Conservation (phyloP, 2,888 invertebrate genomes). For the Tyria jacobaeae region DNA sequence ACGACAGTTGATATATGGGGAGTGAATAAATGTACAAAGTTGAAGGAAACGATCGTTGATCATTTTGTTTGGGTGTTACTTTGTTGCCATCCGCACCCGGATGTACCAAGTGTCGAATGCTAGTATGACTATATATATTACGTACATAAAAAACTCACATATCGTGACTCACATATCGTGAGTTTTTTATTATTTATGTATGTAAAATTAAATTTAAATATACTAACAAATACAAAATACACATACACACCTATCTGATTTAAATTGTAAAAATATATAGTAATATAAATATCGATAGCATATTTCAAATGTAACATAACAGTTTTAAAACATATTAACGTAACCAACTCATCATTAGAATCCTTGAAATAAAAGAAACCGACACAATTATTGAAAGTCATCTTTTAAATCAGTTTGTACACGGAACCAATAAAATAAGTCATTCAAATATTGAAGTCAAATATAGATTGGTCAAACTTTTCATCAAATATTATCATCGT, state of each 20-base stretch:
- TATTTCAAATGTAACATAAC: background rate
- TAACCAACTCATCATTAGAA: background rate
- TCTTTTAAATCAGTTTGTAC: slow-evolving; percentile 20
- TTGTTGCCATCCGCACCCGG: slow-evolving; percentile 38
- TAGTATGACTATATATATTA: background rate
- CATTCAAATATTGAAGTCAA: slow-evolving; percentile 62
- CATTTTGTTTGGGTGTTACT: slow-evolving; percentile 45
- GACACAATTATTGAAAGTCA: background rate
- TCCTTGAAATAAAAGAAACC: background rate
- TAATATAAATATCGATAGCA: background rate
- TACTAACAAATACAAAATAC: background rate
- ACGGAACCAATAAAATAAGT: slow-evolving; percentile 9
- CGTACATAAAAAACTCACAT: no score
- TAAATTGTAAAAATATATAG: no score
- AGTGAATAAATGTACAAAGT: slow-evolving; percentile 59
- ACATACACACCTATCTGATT: no score
- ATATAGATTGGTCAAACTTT: slow-evolving; percentile 65
- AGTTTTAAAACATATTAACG: background rate
- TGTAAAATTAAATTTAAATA: background rate
- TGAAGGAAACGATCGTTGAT: slow-evolving; percentile 41
- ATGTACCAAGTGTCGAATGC: slow-evolving; percentile 25
- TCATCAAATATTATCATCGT: slow-evolving; percentile 70
- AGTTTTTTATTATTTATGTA: background rate
- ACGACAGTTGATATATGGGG: slow-evolving; percentile 64
- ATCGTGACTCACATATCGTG: background rate